Conservation (phyloP, 1,140 invertebrate genomes). For the Penaeus vannamei region DNA sequence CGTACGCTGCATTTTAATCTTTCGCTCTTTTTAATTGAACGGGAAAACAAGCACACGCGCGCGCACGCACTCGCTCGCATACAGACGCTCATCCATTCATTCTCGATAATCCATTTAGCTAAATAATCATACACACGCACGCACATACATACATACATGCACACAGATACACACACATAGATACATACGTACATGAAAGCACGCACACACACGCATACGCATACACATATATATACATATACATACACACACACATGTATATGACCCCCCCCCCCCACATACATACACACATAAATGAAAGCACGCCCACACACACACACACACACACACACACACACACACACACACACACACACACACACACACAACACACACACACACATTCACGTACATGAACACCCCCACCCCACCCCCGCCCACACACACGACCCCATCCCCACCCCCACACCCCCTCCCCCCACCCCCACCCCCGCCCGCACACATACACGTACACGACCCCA, state of each 20-base stretch:
- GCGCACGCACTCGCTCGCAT: constrained; percentile 36
- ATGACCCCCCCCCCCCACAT: background rate
- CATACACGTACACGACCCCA: background rate
- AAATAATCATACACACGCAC: constrained; percentile 18
- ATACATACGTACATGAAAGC: background rate
- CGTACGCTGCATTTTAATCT: too few relatives aligned
- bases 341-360: background rate
- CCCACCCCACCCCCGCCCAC: background rate
- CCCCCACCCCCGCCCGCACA: background rate
- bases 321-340: constrained; percentile 4
- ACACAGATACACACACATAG: constrained; percentile 32
- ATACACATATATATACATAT: background rate
- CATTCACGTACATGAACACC: background rate
- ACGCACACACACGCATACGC: background rate
- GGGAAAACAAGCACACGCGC: background rate
- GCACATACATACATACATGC: constrained; percentile 28
- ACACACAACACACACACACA: background rate
- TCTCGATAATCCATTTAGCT: background rate
- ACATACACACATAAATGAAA: background rate
- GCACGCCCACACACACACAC: background rate
- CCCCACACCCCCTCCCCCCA: background rate
- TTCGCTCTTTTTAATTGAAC: too few relatives aligned
- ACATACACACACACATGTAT: background rate
- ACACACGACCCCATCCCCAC: background rate
- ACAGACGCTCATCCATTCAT: constrained; percentile 33